These are phyloP conservation scores for Pemphredon lugubris DNA, from an alignment of 2,888 invertebrate genomes.

Conservation along the genomic window DNA sequence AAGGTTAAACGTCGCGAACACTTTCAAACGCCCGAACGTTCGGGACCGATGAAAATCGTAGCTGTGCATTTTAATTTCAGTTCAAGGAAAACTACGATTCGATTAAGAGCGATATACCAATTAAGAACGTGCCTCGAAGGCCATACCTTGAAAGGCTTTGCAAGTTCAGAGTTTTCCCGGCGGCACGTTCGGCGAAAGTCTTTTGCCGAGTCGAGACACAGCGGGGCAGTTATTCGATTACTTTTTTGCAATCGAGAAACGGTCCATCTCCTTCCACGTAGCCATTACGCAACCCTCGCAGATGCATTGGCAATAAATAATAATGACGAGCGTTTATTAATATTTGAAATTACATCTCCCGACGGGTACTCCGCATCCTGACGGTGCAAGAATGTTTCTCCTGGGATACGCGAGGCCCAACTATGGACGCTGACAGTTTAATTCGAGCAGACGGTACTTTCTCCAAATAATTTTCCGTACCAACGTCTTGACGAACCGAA, in stretches of 20 bases:
- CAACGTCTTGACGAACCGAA: constrained; percentile 34
- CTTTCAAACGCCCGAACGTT: neutral
- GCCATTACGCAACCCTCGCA: too few species aligned
- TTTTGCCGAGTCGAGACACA: too few species aligned
- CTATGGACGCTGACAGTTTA: too few species aligned
- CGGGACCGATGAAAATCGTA: constrained; percentile 4
- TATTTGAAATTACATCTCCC: too few species aligned
- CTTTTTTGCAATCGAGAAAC: too few species aligned
- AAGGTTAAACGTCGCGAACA: too few species aligned
- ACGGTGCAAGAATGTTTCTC: constrained; percentile 55
- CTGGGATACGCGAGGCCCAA: constrained; percentile 35
- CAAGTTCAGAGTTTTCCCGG: constrained; percentile 46
- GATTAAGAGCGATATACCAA: constrained; percentile 59
- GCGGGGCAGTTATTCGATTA: too few species aligned
- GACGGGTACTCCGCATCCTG: too few species aligned
- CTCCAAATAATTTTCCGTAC: constrained; percentile 42
- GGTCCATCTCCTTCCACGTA: too few species aligned
- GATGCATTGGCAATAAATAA: too few species aligned
- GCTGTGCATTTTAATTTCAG: neutral
- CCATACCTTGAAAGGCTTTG: constrained; percentile 53
- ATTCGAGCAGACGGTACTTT: too few species aligned
- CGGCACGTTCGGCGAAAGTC: constrained; percentile 29
- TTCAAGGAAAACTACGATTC: constrained; percentile 45
- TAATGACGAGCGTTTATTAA: too few species aligned
- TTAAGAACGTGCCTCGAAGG: constrained; percentile 51